phyloP scores from a whole-genome alignment of 30 jellyfish, hydroid and myxozoan species.

The Cassiopea andromeda region DNA sequence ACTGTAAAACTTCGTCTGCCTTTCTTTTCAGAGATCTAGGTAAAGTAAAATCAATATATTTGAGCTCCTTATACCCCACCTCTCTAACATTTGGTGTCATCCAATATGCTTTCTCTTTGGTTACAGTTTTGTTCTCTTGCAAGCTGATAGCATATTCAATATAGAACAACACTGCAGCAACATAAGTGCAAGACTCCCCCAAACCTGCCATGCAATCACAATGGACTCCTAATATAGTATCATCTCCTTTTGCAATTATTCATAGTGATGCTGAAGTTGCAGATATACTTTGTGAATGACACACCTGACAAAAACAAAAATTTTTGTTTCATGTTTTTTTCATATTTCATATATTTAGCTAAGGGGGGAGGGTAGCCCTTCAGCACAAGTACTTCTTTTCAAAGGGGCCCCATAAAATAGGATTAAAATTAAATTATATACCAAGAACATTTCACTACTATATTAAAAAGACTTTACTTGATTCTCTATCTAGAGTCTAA shows the following conservation, averaged over 20 bases:
- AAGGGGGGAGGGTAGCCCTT: no score
- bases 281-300: background rate
- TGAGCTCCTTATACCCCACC: background rate
- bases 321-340: background rate
- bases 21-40: background rate
- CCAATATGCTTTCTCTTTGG: conserved; percentile 12
- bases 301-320: background rate
- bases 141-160: conserved; percentile 23
- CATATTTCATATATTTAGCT: background rate
- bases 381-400: no score
- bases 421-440: no score
- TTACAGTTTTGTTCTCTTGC: conserved; percentile 10
- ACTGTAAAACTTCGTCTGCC: background rate
- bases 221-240: conserved; percentile 31
- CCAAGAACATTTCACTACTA: no score
- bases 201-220: conserved; percentile 52
- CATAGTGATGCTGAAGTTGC: conserved; percentile 8
- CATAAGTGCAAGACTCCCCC: conserved; percentile 36
- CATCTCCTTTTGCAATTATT: conserved; percentile 13
- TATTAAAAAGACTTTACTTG: conserved; percentile 7
- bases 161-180: conserved; percentile 44
- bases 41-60: conserved; percentile 1
- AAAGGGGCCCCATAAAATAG: no score
- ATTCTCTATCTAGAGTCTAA: no score
- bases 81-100: background rate